Evolutionary conservation across 2,888 invertebrate genomes (phyloP).

Genomic region (Melinaea menophilus): DNA sequence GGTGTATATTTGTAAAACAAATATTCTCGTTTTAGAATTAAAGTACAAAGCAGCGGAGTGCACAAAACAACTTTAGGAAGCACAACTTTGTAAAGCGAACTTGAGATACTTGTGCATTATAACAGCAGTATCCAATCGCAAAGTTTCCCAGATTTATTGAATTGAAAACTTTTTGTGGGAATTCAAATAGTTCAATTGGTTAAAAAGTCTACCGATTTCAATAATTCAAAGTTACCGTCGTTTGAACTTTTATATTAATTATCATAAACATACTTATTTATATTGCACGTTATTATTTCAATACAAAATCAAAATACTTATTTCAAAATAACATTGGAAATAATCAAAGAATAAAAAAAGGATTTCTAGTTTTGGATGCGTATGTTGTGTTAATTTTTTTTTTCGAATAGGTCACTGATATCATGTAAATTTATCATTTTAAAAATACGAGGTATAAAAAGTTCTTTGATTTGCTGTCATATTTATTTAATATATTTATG

Average conservation of each 20-base stretch:
- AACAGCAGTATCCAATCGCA: slow-evolving; percentile 34
- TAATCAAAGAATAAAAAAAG: too few species aligned
- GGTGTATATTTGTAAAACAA: background rate
- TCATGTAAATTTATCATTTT: too few species aligned
- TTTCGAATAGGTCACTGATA: too few species aligned
- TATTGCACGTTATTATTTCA: background rate
- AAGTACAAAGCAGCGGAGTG: slow-evolving; percentile 20
- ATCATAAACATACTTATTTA: background rate
- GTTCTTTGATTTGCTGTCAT: too few species aligned
- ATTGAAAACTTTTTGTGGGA: slow-evolving; percentile 37
- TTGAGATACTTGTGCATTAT: slow-evolving; percentile 19
- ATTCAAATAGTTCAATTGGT: slow-evolving; percentile 31
- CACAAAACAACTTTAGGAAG: slow-evolving; percentile 19
- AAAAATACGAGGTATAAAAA: too few species aligned
- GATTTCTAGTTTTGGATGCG: too few species aligned
- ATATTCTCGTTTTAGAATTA: background rate
- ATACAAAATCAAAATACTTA: too few species aligned
- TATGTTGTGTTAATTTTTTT: too few species aligned
- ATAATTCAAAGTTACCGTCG: background rate
- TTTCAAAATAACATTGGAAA: too few species aligned
- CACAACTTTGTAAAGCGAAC: slow-evolving; percentile 22
- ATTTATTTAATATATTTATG: too few species aligned
- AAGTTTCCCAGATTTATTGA: slow-evolving; percentile 37
- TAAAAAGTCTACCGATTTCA: slow-evolving; percentile 18
- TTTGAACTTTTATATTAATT: slow-evolving; percentile 3